These are phyloP conservation scores for Jordanella pulchra DNA, from an alignment of 2,797 vertebrate genomes.

Conservation along the genomic window DNA sequence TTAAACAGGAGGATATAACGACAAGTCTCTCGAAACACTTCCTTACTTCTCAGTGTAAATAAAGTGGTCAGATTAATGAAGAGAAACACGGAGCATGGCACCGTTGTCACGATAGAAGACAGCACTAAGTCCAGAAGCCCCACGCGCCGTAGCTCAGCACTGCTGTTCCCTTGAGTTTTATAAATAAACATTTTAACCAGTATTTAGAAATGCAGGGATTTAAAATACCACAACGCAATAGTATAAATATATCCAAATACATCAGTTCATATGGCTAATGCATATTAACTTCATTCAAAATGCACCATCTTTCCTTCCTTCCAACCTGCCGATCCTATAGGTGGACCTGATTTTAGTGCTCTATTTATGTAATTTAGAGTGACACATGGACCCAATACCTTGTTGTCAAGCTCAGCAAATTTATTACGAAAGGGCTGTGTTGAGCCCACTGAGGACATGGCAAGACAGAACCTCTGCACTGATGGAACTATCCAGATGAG, in stretches of 20 bases:
- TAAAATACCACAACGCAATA: neutral
- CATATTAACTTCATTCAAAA: neutral
- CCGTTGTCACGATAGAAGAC: neutral
- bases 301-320: neutral
- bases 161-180: neutral
- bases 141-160: neutral
- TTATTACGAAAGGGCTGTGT: neutral
- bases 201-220: neutral
- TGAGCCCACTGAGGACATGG: neutral
- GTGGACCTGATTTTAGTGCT: neutral
- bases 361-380: neutral
- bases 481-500: neutral
- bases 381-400: too few relatives aligned
- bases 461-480: neutral
- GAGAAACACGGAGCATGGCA: slow-evolving; percentile 42
- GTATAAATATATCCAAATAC: neutral
- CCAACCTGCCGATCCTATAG: neutral
- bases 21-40: slow-evolving; percentile 52
- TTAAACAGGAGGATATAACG: slow-evolving; percentile 63
- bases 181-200: neutral
- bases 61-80: slow-evolving; percentile 61
- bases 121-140: neutral
- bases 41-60: slow-evolving; percentile 54
- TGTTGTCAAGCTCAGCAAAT: neutral
- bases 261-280: neutral